Evolutionary conservation across 2,888 invertebrate species (phyloP).

Genomic region (Lithophane semibrunnea): DNA sequence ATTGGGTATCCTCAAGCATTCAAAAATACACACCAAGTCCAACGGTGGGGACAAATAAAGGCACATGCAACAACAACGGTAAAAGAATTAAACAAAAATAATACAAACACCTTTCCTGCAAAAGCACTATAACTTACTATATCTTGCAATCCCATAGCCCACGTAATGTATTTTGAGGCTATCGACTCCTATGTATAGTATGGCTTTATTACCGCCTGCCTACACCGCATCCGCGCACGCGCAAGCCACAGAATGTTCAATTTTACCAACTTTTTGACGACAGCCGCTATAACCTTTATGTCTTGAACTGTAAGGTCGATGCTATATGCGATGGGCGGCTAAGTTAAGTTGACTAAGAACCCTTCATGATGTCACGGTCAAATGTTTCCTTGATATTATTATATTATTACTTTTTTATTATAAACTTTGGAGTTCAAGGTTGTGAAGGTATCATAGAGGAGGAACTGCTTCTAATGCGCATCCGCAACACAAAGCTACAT

Average conservation of each 20-base stretch:
- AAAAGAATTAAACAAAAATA: neutral
- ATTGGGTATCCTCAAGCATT: neutral
- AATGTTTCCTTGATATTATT: conserved; percentile 73
- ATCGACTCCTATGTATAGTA: conserved; percentile 62
- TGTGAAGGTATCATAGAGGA: neutral
- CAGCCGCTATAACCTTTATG: conserved; percentile 46
- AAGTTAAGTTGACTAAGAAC: conserved; percentile 39
- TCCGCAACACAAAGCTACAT: neutral
- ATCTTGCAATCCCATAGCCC: conserved; percentile 53
- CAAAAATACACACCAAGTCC: neutral
- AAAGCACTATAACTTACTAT: conserved; percentile 14
- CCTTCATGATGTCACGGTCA: conserved; percentile 73
- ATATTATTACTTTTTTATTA: conserved; percentile 45
- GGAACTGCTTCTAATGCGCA: neutral
- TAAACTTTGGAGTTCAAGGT: conserved; percentile 26
- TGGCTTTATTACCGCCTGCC: conserved; percentile 72
- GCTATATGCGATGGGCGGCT: neutral
- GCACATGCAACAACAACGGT: neutral
- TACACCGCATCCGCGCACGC: conserved; percentile 85
- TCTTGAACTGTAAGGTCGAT: conserved; percentile 41
- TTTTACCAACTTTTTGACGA: conserved; percentile 53
- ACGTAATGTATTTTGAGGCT: conserved; percentile 68
- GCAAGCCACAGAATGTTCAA: conserved; percentile 82
- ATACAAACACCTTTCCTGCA: neutral
- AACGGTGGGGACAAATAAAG: neutral